phyloP scores from a whole-genome alignment of 2,113 vertebrate genomes.

The Dolichotis patagonum region DNA sequence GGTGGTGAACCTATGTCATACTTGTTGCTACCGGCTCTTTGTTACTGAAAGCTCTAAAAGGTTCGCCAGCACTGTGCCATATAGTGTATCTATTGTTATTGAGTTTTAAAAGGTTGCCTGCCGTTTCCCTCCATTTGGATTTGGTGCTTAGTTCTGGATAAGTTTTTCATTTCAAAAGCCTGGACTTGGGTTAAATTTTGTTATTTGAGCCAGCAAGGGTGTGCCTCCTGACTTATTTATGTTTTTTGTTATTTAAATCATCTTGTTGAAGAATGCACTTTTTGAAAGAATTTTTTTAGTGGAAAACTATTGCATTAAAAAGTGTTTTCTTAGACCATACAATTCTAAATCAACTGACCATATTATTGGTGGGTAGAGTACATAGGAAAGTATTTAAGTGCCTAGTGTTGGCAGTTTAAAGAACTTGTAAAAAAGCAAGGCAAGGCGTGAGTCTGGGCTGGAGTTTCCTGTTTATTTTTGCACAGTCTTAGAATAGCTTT shows the following conservation, averaged over 20 bases:
- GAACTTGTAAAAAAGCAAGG: neutral
- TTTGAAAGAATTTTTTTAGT: slow-evolving; percentile 37
- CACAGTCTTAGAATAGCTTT: neutral
- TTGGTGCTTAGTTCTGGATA: neutral
- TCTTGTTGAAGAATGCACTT: slow-evolving; percentile 37
- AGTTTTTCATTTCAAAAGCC: neutral
- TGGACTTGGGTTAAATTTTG: neutral
- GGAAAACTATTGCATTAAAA: slow-evolving; percentile 37
- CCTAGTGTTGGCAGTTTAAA: slow-evolving; percentile 31
- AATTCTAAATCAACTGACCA: slow-evolving; percentile 29
- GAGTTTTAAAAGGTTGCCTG: neutral
- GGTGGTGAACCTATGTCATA: neutral
- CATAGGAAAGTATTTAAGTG: slow-evolving; percentile 15
- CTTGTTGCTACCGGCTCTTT: neutral
- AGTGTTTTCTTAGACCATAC: slow-evolving; percentile 51
- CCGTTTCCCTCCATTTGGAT: neutral
- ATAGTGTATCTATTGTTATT: neutral
- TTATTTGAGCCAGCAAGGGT: neutral
- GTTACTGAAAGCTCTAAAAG: neutral
- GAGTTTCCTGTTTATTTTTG: slow-evolving; percentile 19
- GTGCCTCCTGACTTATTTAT: neutral
- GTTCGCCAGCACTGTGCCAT: neutral
- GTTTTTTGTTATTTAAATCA: slow-evolving; percentile 38
- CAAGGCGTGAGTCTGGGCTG: neutral
- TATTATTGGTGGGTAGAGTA: neutral